phyloP scores from a whole-genome alignment of 2,113 vertebrate species.

The Hymenochirus boettgeri region DNA sequence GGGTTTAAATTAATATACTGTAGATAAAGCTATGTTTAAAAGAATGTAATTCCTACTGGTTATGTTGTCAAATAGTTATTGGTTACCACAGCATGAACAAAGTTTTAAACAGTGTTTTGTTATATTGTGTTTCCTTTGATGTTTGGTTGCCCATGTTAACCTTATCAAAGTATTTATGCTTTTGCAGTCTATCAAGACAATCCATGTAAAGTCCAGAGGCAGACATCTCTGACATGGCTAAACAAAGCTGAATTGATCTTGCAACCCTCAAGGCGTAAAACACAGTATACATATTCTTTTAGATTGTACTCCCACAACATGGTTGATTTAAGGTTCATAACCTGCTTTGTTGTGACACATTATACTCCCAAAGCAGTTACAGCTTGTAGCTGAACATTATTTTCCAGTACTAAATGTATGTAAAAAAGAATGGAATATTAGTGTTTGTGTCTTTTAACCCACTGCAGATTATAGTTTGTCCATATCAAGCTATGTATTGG shows the following conservation, averaged over 20 bases:
- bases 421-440: too few species aligned
- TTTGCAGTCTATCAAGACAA: conserved; percentile 58
- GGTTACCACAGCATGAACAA: conserved; percentile 42
- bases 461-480: too few species aligned
- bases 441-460: too few species aligned
- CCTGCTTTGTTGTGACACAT: conserved; percentile 45
- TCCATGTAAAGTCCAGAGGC: conserved; percentile 57
- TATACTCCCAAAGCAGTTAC: conserved; percentile 3
- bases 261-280: conserved; percentile 48
- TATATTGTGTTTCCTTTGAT: conserved; percentile 54
- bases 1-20: too few species aligned
- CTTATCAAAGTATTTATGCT: conserved; percentile 68
- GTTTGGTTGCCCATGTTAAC: conserved; percentile 56
- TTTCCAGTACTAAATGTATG: too few species aligned
- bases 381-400: too few species aligned
- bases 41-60: background rate
- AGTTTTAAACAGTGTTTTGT: conserved; percentile 48
- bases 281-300: conserved; percentile 7
- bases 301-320: conserved; percentile 13
- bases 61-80: conserved; percentile 32
- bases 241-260: conserved; percentile 60
- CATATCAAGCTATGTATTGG: too few species aligned
- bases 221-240: conserved; percentile 50
- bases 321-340: conserved; percentile 50
- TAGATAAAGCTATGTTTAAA: too few species aligned